Conservation (phyloP, 2,797 vertebrate genomes). For the Antrozous pallidus region DNA sequence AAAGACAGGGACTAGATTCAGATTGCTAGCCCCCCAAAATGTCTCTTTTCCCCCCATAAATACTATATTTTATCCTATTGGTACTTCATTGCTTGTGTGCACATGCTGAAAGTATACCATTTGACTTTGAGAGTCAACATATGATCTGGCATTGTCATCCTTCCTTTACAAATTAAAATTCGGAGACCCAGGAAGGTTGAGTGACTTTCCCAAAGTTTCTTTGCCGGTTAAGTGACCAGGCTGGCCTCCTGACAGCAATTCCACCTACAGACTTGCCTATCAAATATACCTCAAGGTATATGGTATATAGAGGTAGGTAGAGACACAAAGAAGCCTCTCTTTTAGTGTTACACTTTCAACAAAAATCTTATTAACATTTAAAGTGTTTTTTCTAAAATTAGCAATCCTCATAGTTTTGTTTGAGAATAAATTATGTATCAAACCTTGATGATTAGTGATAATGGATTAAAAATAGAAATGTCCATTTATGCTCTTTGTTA, state of each 20-base stretch:
- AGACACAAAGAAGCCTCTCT: not conserved
- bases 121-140: not conserved
- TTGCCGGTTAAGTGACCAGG: not conserved
- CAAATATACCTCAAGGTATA: not conserved
- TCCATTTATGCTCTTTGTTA: not conserved
- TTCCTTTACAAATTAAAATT: conserved; percentile 1
- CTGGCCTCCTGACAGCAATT: not conserved
- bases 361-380: not conserved
- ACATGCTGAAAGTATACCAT: not conserved
- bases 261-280: not conserved
- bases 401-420: not conserved
- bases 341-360: not conserved
- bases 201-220: not conserved
- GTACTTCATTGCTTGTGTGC: not conserved
- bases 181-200: not conserved
- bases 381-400: not conserved
- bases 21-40: too few species aligned
- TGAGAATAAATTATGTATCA: not conserved
- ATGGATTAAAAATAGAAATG: not conserved
- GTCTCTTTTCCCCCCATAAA: not conserved
- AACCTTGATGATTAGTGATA: not conserved
- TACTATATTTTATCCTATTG: not conserved
- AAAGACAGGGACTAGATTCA: too few species aligned
- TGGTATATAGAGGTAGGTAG: not conserved
- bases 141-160: not conserved